phyloP scores from a whole-genome alignment of 2,888 invertebrate genomes.

The Scaptomyza reducta region DNA sequence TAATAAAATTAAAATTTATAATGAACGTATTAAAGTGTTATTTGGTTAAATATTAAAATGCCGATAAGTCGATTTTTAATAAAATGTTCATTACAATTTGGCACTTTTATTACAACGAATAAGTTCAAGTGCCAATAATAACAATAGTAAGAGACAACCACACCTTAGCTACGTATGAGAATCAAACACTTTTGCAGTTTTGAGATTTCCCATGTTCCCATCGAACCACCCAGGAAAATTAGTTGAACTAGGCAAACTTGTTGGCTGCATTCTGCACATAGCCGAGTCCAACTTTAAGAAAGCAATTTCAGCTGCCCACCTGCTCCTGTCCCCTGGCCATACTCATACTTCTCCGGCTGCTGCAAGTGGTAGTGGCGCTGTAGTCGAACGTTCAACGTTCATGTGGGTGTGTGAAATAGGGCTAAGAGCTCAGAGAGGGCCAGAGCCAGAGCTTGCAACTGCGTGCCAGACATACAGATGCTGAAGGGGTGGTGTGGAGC shows the following conservation, averaged over 20 bases:
- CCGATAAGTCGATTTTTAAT: no score
- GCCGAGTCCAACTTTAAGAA: constrained; percentile 43
- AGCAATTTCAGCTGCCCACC: constrained; percentile 51
- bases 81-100: no score
- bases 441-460: constrained; percentile 18
- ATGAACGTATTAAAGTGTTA: no score
- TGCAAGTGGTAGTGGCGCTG: constrained; percentile 43
- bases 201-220: constrained; percentile 15
- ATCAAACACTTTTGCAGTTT: neutral
- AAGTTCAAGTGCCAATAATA: no score
- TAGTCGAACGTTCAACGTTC: constrained; percentile 15
- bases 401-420: constrained; percentile 76
- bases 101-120: no score
- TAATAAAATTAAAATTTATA: no score
- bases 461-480: constrained; percentile 38
- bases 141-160: neutral
- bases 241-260: constrained; percentile 3
- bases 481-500: constrained; percentile 9
- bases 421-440: constrained; percentile 33
- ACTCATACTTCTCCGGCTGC: neutral
- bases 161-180: neutral
- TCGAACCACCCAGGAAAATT: constrained; percentile 21
- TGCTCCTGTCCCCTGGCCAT: constrained; percentile 5
- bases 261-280: constrained; percentile 17
- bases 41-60: no score